Conservation (phyloP, 2,797 vertebrate genomes). For the Melanotaenia pygmaea region DNA sequence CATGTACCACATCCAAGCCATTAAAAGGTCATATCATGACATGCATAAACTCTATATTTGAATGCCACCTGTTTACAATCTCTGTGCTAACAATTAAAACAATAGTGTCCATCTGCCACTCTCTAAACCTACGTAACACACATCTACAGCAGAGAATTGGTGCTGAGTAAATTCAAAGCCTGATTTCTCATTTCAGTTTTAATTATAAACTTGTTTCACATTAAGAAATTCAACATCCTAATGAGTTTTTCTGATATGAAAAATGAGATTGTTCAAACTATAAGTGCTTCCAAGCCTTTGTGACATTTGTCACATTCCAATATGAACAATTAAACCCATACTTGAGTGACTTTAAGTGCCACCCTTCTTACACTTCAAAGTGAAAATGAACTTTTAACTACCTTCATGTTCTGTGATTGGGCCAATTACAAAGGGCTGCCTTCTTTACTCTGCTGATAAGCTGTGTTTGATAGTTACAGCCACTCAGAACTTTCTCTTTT, state of each 20-base stretch:
- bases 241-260: constrained; percentile 30
- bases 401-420: constrained; percentile 50
- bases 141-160: too few relatives aligned
- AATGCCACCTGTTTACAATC: not conserved
- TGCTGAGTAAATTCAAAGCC: constrained; percentile 11
- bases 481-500: constrained; percentile 43
- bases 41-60: not conserved
- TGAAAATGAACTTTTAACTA: constrained; percentile 60
- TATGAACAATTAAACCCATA: constrained; percentile 39
- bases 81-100: not conserved
- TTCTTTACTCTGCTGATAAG: constrained; percentile 36
- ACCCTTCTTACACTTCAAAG: constrained; percentile 22
- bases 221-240: constrained; percentile 33
- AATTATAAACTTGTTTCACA: constrained; percentile 29
- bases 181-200: constrained; percentile 21
- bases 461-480: constrained; percentile 37
- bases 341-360: constrained; percentile 41
- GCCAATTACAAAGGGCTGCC: constrained; percentile 39
- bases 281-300: constrained; percentile 27
- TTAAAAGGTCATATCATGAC: not conserved
- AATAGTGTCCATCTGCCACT: not conserved
- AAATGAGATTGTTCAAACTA: constrained; percentile 33
- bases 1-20: not conserved
- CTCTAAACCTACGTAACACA: not conserved
- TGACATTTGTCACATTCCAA: constrained; percentile 17